Conservation (phyloP, 2,888 invertebrate species). For the Temnothorax rugatulus region DNA sequence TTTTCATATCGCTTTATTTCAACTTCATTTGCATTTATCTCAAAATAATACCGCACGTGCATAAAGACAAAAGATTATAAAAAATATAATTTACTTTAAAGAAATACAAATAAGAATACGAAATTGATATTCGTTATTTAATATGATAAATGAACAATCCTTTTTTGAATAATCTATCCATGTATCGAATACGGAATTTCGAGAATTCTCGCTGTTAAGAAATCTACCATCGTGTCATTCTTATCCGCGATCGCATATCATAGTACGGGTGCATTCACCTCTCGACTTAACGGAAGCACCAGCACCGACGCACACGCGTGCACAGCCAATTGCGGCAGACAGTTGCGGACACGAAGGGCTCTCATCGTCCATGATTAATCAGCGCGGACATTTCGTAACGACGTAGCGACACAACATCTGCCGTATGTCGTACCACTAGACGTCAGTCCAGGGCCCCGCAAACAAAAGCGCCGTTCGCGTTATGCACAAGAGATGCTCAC, state of each 20-base stretch:
- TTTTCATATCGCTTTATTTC: not conserved
- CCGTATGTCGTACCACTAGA: conserved; percentile 75
- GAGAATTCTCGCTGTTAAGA: not conserved
- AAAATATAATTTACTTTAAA: not conserved
- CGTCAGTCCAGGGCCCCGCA: conserved; percentile 68
- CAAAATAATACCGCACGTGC: not conserved
- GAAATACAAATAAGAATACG: not conserved
- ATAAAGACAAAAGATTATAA: not conserved
- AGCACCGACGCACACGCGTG: conserved; percentile 57
- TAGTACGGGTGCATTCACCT: not conserved
- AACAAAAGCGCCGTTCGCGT: conserved; percentile 74
- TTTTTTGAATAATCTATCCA: not conserved
- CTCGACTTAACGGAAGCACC: conserved; percentile 35
- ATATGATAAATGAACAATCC: not conserved
- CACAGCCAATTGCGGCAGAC: conserved; percentile 78
- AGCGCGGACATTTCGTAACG: conserved; percentile 81
- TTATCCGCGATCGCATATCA: not conserved
- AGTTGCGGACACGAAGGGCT: conserved; percentile 81
- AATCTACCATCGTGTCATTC: not conserved
- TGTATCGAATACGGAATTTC: not conserved
- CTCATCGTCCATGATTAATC: conserved; percentile 82
- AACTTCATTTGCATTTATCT: not conserved
- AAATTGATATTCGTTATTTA: not conserved
- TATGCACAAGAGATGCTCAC: conserved; percentile 57
- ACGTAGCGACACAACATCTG: conserved; percentile 79